These are phyloP conservation scores for Amorpha juglandis DNA, from an alignment of 2,888 invertebrate species.

Conservation along the genomic window DNA sequence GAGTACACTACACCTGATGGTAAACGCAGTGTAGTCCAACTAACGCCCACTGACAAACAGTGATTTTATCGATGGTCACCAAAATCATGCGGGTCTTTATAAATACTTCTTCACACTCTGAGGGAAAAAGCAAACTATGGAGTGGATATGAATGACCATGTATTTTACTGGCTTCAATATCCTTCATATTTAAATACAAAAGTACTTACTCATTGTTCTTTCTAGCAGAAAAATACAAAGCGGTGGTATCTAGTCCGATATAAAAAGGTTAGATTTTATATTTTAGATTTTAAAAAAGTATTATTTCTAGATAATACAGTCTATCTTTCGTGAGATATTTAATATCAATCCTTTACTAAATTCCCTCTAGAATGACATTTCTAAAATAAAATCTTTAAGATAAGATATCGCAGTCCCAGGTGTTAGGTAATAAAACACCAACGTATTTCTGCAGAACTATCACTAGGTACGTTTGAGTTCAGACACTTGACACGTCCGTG, in stretches of 20 bases:
- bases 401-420: background rate
- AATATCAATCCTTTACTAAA: background rate
- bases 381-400: background rate
- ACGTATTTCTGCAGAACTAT: slow-evolving; percentile 2
- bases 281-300: background rate
- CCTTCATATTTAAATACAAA: no score
- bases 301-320: background rate
- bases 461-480: background rate
- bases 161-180: no score
- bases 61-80: no score
- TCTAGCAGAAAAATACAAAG: no score
- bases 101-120: no score
- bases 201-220: no score
- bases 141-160: no score
- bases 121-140: no score
- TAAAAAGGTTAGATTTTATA: background rate
- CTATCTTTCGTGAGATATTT: background rate
- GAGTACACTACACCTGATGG: no score
- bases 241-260: background rate
- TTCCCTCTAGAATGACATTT: background rate
- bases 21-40: no score
- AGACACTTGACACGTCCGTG: background rate
- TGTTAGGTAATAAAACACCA: slow-evolving; percentile 17
- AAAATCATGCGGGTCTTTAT: no score
- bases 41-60: no score